Evolutionary conservation across 2,888 invertebrate genomes (phyloP).

Genomic region (Leptopilina drosophilae): DNA sequence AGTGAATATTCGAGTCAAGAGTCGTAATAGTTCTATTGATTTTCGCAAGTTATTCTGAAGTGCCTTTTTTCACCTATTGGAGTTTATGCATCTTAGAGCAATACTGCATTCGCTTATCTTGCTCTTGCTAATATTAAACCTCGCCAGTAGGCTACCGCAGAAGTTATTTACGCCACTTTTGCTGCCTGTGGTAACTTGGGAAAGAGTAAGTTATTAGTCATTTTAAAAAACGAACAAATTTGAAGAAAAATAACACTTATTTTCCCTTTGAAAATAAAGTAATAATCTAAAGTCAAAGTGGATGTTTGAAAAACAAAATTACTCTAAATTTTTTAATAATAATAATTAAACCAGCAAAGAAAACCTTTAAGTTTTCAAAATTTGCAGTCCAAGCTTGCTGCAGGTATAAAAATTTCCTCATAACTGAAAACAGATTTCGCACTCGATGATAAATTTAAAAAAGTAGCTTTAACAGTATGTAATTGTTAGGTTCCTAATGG

Average conservation of each 20-base stretch:
- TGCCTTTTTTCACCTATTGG: constrained; percentile 36
- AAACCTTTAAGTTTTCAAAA: too few species aligned
- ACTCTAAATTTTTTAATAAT: too few species aligned
- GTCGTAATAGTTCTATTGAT: constrained; percentile 26
- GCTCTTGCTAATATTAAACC: constrained; percentile 14
- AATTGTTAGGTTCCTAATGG: too few species aligned
- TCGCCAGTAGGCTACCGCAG: constrained; percentile 46
- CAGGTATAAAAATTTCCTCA: too few species aligned
- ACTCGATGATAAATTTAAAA: too few species aligned
- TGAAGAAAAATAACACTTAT: not conserved
- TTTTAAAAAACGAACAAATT: constrained; percentile 29
- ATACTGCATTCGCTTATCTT: constrained; percentile 32
- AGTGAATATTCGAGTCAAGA: constrained; percentile 22
- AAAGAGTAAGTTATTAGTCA: constrained; percentile 53
- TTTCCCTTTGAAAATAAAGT: too few species aligned
- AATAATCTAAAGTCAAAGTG: too few species aligned
- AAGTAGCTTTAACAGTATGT: too few species aligned
- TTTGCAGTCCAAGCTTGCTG: too few species aligned
- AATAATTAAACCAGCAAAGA: too few species aligned
- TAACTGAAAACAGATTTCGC: too few species aligned
- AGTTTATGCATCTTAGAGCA: constrained; percentile 37
- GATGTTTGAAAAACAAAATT: too few species aligned
- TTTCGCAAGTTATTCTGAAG: constrained; percentile 37
- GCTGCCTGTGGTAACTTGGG: constrained; percentile 59
- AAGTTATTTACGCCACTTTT: constrained; percentile 55